Percentiles rank a stretch among this genome's conserved stretches.
Evolutionary conservation across 2,797 vertebrate genomes (phyloP).

Genomic region (Alca torda): DNA sequence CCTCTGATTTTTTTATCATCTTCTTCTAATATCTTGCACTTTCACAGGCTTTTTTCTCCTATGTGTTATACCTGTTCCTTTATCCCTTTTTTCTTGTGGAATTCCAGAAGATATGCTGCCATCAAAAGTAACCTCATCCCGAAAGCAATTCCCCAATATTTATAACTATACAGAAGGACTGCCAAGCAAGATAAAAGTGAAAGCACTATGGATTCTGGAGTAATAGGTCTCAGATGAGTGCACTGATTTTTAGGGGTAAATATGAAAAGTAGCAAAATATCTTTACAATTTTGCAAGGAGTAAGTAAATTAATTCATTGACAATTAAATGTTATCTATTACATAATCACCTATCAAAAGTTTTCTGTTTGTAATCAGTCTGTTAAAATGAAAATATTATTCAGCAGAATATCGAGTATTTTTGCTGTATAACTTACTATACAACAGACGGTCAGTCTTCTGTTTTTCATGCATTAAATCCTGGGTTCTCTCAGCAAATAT

Average conservation of each 20-base stretch:
- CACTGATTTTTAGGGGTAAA: neutral
- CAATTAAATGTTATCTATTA: neutral
- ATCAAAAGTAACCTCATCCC: neutral
- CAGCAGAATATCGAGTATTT: neutral
- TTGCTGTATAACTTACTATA: slow-evolving; percentile 78
- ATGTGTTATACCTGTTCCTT: neutral
- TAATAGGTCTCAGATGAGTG: neutral
- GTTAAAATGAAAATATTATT: neutral
- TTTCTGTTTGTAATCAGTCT: neutral
- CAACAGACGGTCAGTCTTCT: slow-evolving; percentile 85
- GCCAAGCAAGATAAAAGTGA: neutral
- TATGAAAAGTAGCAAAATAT: neutral
- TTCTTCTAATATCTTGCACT: neutral
- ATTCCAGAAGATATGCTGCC: neutral
- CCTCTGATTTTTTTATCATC: rapidly evolving
- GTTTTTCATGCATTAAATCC: slow-evolving; percentile 87
- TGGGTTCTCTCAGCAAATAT: slow-evolving; percentile 84
- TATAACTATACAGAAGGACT: neutral
- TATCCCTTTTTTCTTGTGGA: neutral
- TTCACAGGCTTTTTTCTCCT: neutral
- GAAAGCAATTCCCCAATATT: neutral
- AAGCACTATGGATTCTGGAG: neutral
- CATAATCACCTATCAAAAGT: neutral
- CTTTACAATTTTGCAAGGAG: neutral
- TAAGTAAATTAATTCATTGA: neutral